Percentiles rank a stretch among this genome's conserved stretches.
Conservation (phyloP, 2,113 vertebrate species). For the Melanotaenia duboulayi region DNA sequence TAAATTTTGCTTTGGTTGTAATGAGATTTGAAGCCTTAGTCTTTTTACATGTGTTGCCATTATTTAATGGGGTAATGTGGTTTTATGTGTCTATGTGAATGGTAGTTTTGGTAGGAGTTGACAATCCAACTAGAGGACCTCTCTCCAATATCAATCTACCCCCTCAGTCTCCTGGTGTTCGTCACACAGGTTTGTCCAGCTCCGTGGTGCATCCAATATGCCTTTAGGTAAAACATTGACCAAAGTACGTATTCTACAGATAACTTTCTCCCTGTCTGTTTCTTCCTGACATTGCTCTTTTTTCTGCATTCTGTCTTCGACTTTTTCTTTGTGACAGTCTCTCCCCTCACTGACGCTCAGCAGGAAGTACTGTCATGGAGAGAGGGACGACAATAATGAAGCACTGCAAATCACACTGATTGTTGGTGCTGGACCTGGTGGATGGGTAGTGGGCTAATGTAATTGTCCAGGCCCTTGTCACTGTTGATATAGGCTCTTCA, state of each 20-base stretch:
- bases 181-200: conserved; percentile 61
- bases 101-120: conserved; percentile 31
- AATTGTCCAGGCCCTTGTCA: conserved; percentile 86
- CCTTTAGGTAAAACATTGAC: conserved; percentile 81
- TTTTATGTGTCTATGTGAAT: conserved; percentile 22
- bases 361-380: conserved; percentile 79
- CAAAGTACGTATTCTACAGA: conserved; percentile 77
- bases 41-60: conserved; percentile 27
- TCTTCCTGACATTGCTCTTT: conserved; percentile 58
- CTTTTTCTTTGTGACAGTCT: conserved; percentile 47
- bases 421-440: conserved; percentile 76
- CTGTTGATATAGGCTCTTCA: conserved; percentile 87
- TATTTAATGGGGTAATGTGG: conserved; percentile 42
- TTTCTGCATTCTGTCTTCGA: conserved; percentile 39
- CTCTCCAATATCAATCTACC: conserved; percentile 65
- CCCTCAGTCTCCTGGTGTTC: conserved; percentile 63
- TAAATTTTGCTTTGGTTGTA: too few species aligned
- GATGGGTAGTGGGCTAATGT: conserved; percentile 83
- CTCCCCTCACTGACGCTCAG: neutral
- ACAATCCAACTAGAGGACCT: conserved; percentile 50
- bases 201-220: conserved; percentile 55
- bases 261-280: conserved; percentile 53
- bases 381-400: conserved; percentile 83
- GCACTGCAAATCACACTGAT: conserved; percentile 81
- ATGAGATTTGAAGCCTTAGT: conserved; percentile 50